Percentiles rank a stretch among this genome's conserved stretches.
Evolutionary conservation across 1,140 invertebrate species (phyloP).

Genomic region (Temnothorax curvispinosus): DNA sequence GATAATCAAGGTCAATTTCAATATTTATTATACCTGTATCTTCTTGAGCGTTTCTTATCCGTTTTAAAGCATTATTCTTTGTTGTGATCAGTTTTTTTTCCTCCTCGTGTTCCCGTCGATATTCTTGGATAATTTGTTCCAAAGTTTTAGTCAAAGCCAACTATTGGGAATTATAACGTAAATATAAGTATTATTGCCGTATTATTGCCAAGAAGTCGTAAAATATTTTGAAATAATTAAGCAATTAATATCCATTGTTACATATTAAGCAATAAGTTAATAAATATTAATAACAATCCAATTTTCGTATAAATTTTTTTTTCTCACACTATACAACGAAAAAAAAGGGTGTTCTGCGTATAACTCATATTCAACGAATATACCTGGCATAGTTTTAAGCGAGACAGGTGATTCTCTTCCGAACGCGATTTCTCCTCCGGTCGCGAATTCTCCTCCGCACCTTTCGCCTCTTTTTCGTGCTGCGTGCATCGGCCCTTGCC

Average conservation of each 20-base stretch:
- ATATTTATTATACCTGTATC: slow-evolving; percentile 54
- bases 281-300: not conserved
- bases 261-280: not conserved
- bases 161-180: slow-evolving; percentile 62
- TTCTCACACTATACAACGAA: not conserved
- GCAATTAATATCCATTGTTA: not conserved
- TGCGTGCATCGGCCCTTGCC: slow-evolving; percentile 78
- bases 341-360: too few species aligned
- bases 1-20: slow-evolving; percentile 17
- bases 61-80: slow-evolving; percentile 5
- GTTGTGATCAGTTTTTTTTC: not conserved
- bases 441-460: slow-evolving; percentile 6
- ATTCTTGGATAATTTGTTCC: slow-evolving; percentile 75
- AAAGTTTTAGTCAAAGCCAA: slow-evolving; percentile 78
- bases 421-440: slow-evolving; percentile 7
- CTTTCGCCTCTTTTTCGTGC: not conserved
- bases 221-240: not conserved
- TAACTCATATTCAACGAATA: not conserved
- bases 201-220: not conserved
- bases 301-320: not conserved
- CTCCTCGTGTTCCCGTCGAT: slow-evolving; percentile 44
- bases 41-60: not conserved
- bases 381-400: slow-evolving; percentile 80
- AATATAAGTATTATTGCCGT: not conserved
- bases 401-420: slow-evolving; percentile 63